These are phyloP conservation scores for Hippolais icterina DNA, from an alignment of 2,113 vertebrate genomes.

Conservation along the genomic window DNA sequence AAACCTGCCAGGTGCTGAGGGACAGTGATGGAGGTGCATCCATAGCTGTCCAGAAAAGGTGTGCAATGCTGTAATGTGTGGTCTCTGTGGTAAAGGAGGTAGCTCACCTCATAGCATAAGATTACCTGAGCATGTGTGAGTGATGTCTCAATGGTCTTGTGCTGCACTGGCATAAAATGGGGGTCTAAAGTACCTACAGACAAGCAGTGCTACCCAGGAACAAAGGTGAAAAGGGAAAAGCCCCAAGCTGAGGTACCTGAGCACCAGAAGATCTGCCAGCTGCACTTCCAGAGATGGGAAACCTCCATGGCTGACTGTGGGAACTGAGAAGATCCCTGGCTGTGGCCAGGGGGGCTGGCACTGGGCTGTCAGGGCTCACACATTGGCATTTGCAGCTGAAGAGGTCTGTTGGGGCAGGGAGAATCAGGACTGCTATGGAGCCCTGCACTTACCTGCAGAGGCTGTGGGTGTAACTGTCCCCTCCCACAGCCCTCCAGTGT, in stretches of 20 bases:
- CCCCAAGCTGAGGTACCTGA: background rate
- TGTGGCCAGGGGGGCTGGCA: background rate
- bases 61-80: background rate
- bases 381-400: background rate
- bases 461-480: background rate
- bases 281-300: background rate
- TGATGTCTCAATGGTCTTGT: background rate
- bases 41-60: background rate
- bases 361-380: background rate
- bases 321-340: background rate
- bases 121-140: rapidly evolving
- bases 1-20: background rate
- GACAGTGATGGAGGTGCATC: too few relatives aligned
- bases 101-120: background rate
- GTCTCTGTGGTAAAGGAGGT: background rate
- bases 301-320: background rate
- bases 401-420: background rate
- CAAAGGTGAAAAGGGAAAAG: background rate
- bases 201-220: background rate
- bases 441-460: background rate
- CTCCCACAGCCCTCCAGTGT: background rate
- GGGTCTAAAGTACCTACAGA: background rate
- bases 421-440: background rate
- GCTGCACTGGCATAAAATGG: background rate
- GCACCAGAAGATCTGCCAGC: background rate